Conservation (phyloP, 1,140 invertebrate species). For the Diabrotica virgifera region DNA sequence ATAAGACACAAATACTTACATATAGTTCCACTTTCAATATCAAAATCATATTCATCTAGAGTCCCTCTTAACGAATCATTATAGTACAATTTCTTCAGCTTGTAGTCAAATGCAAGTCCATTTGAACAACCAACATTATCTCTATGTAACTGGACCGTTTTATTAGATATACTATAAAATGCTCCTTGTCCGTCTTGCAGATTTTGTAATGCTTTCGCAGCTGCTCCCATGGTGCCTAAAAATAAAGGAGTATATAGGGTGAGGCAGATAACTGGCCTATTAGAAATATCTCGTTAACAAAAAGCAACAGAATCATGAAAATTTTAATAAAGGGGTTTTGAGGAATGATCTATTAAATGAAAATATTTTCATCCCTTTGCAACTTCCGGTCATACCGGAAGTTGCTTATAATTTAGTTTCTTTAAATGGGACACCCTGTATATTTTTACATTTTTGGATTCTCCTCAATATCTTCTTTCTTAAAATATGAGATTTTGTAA, state of each 20-base stretch:
- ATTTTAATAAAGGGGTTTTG: no score
- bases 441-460: no score
- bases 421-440: no score
- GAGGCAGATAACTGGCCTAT: no score
- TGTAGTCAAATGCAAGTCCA: conserved; percentile 72
- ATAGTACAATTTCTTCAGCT: conserved; percentile 69
- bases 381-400: no score
- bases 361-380: no score
- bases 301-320: no score
- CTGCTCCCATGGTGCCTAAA: not conserved
- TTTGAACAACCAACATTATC: conserved; percentile 69
- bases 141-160: conserved; percentile 3
- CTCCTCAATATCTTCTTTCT: no score
- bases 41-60: conserved; percentile 71
- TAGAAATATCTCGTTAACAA: no score
- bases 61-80: conserved; percentile 66
- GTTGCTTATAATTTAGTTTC: no score
- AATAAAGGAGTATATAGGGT: not conserved
- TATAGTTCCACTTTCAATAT: conserved; percentile 62
- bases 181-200: not conserved
- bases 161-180: conserved; percentile 2
- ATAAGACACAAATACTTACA: conserved; percentile 52
- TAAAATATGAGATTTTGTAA: no score
- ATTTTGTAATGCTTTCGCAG: not conserved
- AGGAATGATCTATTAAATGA: no score